These are phyloP conservation scores for Prosopocoilus inquinatus DNA, from an alignment of 2,888 invertebrate genomes.

Conservation along the genomic window DNA sequence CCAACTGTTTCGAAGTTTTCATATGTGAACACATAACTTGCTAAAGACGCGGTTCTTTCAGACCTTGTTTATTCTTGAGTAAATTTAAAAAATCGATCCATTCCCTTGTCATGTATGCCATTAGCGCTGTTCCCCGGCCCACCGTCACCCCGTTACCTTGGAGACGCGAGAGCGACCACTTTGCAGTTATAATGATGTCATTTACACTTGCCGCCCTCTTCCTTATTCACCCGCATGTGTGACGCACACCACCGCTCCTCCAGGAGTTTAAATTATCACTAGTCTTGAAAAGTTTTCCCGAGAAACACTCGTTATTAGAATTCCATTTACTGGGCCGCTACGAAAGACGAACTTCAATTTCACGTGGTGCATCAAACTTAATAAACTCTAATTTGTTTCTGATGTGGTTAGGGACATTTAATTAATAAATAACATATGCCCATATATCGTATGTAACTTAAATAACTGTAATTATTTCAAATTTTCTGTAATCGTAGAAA, in stretches of 20 bases:
- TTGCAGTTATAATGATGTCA: slow-evolving; percentile 56
- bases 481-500: no score
- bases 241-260: slow-evolving; percentile 41
- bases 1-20: neutral
- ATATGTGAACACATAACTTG: slow-evolving; percentile 14
- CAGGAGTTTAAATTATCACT: slow-evolving; percentile 25
- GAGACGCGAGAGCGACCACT: slow-evolving; percentile 52
- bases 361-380: no score
- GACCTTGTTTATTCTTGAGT: slow-evolving; percentile 49
- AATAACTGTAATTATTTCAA: no score
- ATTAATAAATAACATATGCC: no score
- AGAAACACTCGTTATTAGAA: slow-evolving; percentile 23
- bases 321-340: slow-evolving; percentile 18
- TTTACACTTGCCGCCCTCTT: slow-evolving; percentile 53
- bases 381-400: no score
- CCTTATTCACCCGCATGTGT: slow-evolving; percentile 49
- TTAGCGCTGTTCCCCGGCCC: slow-evolving; percentile 42
- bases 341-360: neutral
- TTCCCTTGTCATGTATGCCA: slow-evolving; percentile 54
- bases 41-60: slow-evolving; percentile 28
- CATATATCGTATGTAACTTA: no score
- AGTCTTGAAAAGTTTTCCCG: slow-evolving; percentile 19
- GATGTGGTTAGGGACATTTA: no score
- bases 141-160: slow-evolving; percentile 48
- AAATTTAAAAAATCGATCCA: slow-evolving; percentile 54